These are phyloP conservation scores for human (Homo sapiens) DNA, from an alignment of 2,113 vertebrate species.

Conservation along the genomic window GRCh38 chr9:93922001-93922500, in stretches of 20 bases:
- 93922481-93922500: not conserved
- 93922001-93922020: not conserved
- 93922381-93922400: not conserved
- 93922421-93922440: not conserved
- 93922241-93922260: not conserved
- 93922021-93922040: not conserved
- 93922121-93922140: not conserved
- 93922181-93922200: not conserved
- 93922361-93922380: not conserved
- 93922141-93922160: not conserved
- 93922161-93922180: not conserved
- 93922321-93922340: not conserved
- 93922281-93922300: not conserved
- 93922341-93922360: not conserved
- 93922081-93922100: not conserved
- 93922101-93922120: no score
- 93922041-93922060: not conserved
- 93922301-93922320: not conserved
- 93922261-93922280: not conserved
- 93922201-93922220: not conserved
- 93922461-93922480: not conserved
- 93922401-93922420: not conserved
- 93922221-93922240: not conserved
- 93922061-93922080: not conserved
- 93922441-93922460: no score